A percentile compares a stretch with the other conserved stretches of the same genome.
phyloP scores from a whole-genome alignment of 2,797 vertebrate species.

The Cyclura pinguis region DNA sequence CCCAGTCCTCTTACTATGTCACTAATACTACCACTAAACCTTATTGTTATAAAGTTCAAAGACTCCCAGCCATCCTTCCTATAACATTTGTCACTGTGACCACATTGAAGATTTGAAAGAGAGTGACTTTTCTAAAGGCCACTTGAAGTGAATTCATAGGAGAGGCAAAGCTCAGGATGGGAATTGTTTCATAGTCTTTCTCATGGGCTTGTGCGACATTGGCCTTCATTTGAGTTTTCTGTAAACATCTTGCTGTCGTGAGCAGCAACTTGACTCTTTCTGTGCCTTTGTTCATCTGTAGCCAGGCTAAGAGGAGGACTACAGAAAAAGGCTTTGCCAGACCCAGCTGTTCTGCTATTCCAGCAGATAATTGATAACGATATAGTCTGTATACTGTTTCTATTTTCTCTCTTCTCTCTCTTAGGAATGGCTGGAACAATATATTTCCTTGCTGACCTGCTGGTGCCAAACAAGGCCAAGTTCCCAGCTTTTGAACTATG shows the following conservation, averaged over 20 bases:
- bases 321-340: background rate
- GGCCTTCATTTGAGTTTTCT: background rate
- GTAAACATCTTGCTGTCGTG: background rate
- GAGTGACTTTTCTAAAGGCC: too few relatives aligned
- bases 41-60: background rate
- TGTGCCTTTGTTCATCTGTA: background rate
- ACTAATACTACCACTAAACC: background rate
- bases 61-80: background rate
- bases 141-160: background rate
- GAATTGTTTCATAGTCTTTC: background rate
- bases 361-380: too few relatives aligned
- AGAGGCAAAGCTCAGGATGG: background rate
- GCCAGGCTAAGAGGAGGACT: background rate
- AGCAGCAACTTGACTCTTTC: background rate
- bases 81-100: background rate
- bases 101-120: background rate
- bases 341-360: background rate
- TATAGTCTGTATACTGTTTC: background rate
- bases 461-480: slow-evolving; percentile 89
- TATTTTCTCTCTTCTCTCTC: slow-evolving; percentile 53
- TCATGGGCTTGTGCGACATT: too few relatives aligned
- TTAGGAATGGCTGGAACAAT: slow-evolving; percentile 98
- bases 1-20: background rate
- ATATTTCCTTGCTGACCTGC: slow-evolving; percentile 94
- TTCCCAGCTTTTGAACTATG: slow-evolving; percentile 96